Conservation (phyloP, 2,113 vertebrate species). For the Lamprologus speciosus region DNA sequence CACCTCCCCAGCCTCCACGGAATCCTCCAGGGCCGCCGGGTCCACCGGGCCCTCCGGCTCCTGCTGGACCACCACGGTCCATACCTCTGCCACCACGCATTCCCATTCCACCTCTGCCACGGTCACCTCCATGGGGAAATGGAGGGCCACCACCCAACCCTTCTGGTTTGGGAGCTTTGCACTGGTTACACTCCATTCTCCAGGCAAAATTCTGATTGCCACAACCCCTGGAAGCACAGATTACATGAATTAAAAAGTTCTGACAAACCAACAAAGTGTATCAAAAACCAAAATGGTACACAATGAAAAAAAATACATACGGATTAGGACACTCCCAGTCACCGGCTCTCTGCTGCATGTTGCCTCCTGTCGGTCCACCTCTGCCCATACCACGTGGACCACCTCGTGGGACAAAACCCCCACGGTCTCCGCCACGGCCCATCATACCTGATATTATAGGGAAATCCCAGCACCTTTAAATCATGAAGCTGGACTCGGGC, state of each 20-base stretch:
- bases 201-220: constrained; percentile 98
- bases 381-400: constrained; percentile 75
- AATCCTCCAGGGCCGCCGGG: constrained; percentile 85
- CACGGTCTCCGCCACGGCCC: constrained; percentile 77
- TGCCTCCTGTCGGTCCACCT: constrained; percentile 85
- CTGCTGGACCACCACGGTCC: constrained; percentile 81
- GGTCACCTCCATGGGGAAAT: constrained; percentile 86
- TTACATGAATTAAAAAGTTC: not conserved
- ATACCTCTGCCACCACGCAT: constrained; percentile 89
- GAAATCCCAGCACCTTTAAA: not conserved
- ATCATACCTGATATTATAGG: constrained; percentile 53
- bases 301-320: constrained; percentile 64
- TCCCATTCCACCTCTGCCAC: constrained; percentile 85
- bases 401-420: constrained; percentile 81
- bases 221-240: constrained; percentile 75
- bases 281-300: not conserved
- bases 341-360: constrained; percentile 91
- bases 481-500: not conserved
- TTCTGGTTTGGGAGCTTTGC: constrained; percentile 95
- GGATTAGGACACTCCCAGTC: constrained; percentile 98
- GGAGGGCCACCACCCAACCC: constrained; percentile 84
- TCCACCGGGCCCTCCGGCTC: constrained; percentile 66
- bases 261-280: not conserved
- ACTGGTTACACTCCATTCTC: constrained; percentile 98
- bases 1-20: constrained; percentile 86